phyloP scores from a whole-genome alignment of 2,113 vertebrate genomes.

The Furnarius figulus region DNA sequence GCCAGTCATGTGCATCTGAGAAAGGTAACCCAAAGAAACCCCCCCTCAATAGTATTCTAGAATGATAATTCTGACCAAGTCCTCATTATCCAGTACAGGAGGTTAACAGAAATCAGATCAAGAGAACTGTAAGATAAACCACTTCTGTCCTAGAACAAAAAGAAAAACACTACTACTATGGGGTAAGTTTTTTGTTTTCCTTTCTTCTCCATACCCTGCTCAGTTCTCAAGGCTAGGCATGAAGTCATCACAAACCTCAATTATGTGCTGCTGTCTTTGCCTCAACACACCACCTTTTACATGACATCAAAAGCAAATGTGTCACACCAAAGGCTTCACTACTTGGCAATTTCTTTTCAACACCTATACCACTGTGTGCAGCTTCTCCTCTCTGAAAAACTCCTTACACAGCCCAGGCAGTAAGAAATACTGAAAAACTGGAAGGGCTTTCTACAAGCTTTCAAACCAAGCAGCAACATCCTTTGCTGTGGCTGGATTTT shows the following conservation, averaged over 20 bases:
- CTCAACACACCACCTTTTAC: not conserved
- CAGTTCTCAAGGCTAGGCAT: not conserved
- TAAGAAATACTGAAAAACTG: not conserved
- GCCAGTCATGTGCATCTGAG: conserved; percentile 61
- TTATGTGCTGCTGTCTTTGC: not conserved
- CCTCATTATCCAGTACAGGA: not conserved
- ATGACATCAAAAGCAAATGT: not conserved
- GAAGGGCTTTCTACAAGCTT: not conserved
- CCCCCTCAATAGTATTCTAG: conserved; percentile 45
- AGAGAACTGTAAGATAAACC: not conserved
- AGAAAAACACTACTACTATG: not conserved
- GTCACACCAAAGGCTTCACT: not conserved
- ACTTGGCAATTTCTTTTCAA: not conserved
- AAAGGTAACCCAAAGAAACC: not conserved
- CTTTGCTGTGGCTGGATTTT: not conserved
- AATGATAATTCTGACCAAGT: conserved; percentile 37
- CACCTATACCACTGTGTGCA: not conserved
- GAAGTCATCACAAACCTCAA: not conserved
- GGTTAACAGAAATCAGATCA: not conserved
- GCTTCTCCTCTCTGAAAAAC: not conserved
- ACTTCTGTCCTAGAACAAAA: not conserved
- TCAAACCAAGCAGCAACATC: not conserved
- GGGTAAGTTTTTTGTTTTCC: not conserved
- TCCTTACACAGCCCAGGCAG: not conserved
- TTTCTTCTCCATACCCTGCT: not conserved